Evolutionary conservation across 2,888 invertebrate genomes (phyloP), one percentile per base, ranked within the genome.

Genomic region (Orthonychiurus folsomi): DNA sequence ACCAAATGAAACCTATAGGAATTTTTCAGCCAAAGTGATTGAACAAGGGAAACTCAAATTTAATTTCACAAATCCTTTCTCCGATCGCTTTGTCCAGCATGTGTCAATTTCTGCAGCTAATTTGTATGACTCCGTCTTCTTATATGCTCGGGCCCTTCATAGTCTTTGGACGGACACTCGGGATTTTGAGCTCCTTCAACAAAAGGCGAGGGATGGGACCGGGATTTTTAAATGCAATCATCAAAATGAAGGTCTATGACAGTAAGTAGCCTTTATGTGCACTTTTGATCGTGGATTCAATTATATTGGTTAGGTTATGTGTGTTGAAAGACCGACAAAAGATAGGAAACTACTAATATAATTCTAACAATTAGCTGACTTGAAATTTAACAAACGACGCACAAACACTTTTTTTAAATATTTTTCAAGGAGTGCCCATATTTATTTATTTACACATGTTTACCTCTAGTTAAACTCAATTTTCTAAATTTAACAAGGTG

Each of bases 121-220:
- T 78, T 82, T 93, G 70, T 96, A 95, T 78, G 96, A 97, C 79
- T 91, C 96, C 1, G 89, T 96, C 50, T 86, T 86, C 76, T 80
- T 96, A 37, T 97, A 96, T 77, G 93, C 94, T 24, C 83, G 82
- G 70, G 94, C 95, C 1, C 80, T 95, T 71, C 84, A 91, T 74
- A 82, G 85, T 73, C 80, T 92, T 54, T 67, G 68, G 24, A 79
- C 93, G 63, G 74, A 76, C 12, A 79, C 82, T 62, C 80, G 83
- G 66, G 79, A 81, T 73, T 80, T 82, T 60, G 79, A 85, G 62
- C 79, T 79, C 24, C 82, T 85, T 68, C 80, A 82, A 67, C 82
- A 82, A 69, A 82, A 91, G 68, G 87, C 88, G 15, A 84, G 83
- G 65, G 89, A 96, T 78, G 97, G 96, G 60, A 87, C 88, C 1